These are phyloP conservation scores for Dicyrtomina minuta DNA, from an alignment of 2,888 invertebrate genomes.

Conservation along the genomic window DNA sequence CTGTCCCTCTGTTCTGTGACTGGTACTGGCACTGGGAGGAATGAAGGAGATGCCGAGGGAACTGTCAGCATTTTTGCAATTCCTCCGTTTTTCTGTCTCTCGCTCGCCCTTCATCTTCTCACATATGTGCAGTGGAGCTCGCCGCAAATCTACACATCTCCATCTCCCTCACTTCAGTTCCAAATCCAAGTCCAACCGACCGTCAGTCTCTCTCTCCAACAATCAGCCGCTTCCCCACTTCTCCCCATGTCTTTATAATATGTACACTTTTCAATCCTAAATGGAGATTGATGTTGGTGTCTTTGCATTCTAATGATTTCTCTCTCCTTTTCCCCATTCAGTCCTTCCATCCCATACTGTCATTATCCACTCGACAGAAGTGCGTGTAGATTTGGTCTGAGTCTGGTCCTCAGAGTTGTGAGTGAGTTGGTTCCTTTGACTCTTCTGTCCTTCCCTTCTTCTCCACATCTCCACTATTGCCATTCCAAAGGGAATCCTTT, in stretches of 20 bases:
- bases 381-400: background rate
- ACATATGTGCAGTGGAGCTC: too few relatives aligned
- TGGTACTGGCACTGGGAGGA: background rate
- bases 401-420: background rate
- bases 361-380: constrained; percentile 9
- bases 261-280: constrained; percentile 37
- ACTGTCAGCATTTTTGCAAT: constrained; percentile 31
- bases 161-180: constrained; percentile 9
- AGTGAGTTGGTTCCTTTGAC: background rate
- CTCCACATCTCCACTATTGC: constrained; percentile 6
- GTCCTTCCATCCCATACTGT: constrained; percentile 1
- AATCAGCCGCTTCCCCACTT: background rate
- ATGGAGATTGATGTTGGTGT: constrained; percentile 52
- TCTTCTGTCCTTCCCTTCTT: background rate
- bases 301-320: constrained; percentile 51
- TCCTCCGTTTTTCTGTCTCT: constrained; percentile 22
- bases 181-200: too few relatives aligned
- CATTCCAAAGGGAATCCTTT: constrained; percentile 11
- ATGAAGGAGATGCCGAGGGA: background rate
- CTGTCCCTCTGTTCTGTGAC: background rate
- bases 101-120: background rate
- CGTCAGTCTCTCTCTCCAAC: background rate
- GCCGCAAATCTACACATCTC: too few relatives aligned
- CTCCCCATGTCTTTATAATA: background rate
- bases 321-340: constrained; percentile 36